These are phyloP conservation scores for Neolamprologus fasciatus DNA, from an alignment of 2,113 vertebrate species.

Conservation along the genomic window DNA sequence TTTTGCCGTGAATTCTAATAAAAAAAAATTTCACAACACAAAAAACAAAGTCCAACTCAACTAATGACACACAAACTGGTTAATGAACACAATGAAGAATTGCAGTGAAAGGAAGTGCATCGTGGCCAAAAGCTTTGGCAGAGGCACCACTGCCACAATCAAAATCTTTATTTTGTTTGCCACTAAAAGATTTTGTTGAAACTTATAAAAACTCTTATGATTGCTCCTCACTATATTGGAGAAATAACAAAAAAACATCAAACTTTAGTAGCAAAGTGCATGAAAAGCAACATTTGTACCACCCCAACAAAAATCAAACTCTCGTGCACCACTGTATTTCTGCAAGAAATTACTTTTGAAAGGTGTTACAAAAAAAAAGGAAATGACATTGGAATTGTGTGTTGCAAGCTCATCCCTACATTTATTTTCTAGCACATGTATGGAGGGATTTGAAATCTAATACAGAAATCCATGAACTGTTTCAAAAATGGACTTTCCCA, in stretches of 20 bases:
- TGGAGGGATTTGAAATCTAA: background rate
- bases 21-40: background rate
- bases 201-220: background rate
- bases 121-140: background rate
- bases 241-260: background rate
- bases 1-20: background rate
- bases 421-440: background rate
- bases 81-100: background rate
- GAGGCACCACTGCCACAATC: background rate
- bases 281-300: background rate
- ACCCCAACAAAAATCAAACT: background rate
- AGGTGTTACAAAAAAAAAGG: background rate
- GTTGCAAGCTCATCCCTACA: background rate
- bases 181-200: background rate
- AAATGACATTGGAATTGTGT: background rate
- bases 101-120: background rate
- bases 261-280: background rate
- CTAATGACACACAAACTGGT: background rate
- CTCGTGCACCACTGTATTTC: background rate
- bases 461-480: background rate
- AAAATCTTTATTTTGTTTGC: background rate
- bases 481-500: background rate
- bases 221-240: background rate
- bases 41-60: background rate
- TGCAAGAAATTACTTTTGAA: background rate